These are phyloP conservation scores for Vanacampus margaritifer DNA, from an alignment of 2,113 vertebrate species.

Conservation along the genomic window DNA sequence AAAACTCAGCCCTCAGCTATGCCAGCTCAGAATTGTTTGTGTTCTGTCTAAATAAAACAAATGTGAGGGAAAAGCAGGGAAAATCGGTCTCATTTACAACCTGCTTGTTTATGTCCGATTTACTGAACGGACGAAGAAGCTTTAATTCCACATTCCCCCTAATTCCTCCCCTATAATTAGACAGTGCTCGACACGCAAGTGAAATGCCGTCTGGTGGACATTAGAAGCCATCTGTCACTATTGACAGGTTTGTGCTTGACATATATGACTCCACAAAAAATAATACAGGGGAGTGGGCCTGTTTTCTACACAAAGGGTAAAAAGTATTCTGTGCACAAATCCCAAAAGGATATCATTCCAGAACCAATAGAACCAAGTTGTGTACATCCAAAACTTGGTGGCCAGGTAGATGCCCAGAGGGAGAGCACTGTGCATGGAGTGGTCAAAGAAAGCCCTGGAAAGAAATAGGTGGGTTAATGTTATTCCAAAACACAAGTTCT, in stretches of 20 bases:
- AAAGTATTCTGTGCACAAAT: neutral
- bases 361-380: constrained; percentile 99
- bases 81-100: no score
- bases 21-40: no score
- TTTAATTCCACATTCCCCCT: neutral
- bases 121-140: neutral
- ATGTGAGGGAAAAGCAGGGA: no score
- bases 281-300: neutral
- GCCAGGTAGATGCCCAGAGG: constrained; percentile 98
- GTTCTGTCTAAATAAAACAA: no score
- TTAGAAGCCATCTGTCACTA: neutral
- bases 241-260: neutral
- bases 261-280: no score
- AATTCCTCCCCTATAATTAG: neutral
- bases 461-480: constrained; percentile 1
- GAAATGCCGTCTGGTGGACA: neutral
- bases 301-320: no score
- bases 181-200: neutral
- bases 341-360: constrained; percentile 98
- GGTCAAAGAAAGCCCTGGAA: constrained; percentile 94
- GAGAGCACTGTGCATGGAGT: constrained; percentile 98
- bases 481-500: neutral
- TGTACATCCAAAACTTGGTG: constrained; percentile 99
- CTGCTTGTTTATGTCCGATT: neutral
- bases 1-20: neutral